These are phyloP conservation scores for Solea solea DNA, from an alignment of 2,113 vertebrate genomes.

Conservation along the genomic window DNA sequence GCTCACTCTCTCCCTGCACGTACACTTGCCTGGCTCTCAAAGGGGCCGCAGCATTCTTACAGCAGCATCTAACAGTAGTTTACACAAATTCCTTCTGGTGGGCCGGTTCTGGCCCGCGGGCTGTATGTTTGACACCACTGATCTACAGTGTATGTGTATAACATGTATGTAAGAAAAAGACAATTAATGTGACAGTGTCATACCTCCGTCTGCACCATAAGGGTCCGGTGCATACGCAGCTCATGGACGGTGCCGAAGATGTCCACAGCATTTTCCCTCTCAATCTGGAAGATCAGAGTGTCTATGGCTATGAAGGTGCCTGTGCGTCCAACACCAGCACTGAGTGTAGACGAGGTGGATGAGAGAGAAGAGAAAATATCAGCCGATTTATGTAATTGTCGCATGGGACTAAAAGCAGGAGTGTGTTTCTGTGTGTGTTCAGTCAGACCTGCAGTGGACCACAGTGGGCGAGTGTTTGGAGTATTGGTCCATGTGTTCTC, in stretches of 20 bases:
- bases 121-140: too few relatives aligned
- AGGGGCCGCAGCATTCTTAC: too few relatives aligned
- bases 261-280: slow-evolving; percentile 88
- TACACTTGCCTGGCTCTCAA: too few relatives aligned
- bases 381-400: not conserved
- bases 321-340: slow-evolving; percentile 95
- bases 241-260: slow-evolving; percentile 90
- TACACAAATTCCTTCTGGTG: too few relatives aligned
- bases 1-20: too few relatives aligned
- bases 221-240: slow-evolving; percentile 90
- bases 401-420: not conserved
- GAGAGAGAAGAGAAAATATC: not conserved
- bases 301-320: slow-evolving; percentile 96
- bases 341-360: slow-evolving; percentile 54
- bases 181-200: slow-evolving; percentile 24
- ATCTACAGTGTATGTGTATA: too few relatives aligned
- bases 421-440: slow-evolving; percentile 4
- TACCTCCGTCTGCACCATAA: slow-evolving; percentile 99
- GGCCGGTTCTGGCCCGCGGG: too few relatives aligned
- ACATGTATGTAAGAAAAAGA: not conserved
- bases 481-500: slow-evolving; percentile 89
- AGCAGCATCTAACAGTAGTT: too few relatives aligned
- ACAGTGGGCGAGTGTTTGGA: slow-evolving; percentile 86
- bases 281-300: slow-evolving; percentile 92
- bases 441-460: slow-evolving; percentile 94